phyloP scores from a whole-genome alignment of 2,797 vertebrate species.

The Salarias fasciatus region DNA sequence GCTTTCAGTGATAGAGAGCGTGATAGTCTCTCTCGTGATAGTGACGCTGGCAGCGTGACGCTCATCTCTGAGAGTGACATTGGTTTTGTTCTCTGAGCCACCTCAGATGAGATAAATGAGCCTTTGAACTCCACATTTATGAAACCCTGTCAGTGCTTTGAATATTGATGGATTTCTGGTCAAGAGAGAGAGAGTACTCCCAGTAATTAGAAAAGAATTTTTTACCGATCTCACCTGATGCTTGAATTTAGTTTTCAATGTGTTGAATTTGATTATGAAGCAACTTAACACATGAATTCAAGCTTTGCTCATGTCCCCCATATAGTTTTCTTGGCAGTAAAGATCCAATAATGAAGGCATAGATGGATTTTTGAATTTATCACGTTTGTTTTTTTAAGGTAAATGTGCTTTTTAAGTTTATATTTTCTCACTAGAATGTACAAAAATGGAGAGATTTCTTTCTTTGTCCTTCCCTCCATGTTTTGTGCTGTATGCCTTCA shows the following conservation, averaged over 20 bases:
- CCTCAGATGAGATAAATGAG: constrained; percentile 48
- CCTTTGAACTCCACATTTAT: constrained; percentile 39
- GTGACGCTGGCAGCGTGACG: constrained; percentile 43
- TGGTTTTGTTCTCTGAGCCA: constrained; percentile 53
- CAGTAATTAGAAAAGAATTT: constrained; percentile 4
- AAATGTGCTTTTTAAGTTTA: too few species aligned
- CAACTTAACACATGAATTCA: too few species aligned
- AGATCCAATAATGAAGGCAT: too few species aligned
- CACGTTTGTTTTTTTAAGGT: too few species aligned
- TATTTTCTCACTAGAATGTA: too few species aligned
- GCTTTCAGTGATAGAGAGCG: constrained; percentile 52
- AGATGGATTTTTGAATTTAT: too few species aligned
- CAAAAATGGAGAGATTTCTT: too few species aligned
- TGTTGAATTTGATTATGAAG: too few species aligned
- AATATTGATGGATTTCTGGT: constrained; percentile 32
- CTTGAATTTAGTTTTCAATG: neutral
- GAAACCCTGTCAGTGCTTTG: constrained; percentile 30
- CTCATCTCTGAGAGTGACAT: constrained; percentile 40
- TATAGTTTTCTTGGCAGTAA: too few species aligned
- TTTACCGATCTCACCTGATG: neutral
- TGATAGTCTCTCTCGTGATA: constrained; percentile 49
- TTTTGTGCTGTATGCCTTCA: too few species aligned
- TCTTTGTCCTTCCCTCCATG: too few species aligned
- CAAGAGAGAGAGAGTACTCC: neutral
- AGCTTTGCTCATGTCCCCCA: too few species aligned